These are phyloP conservation scores for Brenthis daphne DNA, from an alignment of 2,888 invertebrate species.

Conservation along the genomic window DNA sequence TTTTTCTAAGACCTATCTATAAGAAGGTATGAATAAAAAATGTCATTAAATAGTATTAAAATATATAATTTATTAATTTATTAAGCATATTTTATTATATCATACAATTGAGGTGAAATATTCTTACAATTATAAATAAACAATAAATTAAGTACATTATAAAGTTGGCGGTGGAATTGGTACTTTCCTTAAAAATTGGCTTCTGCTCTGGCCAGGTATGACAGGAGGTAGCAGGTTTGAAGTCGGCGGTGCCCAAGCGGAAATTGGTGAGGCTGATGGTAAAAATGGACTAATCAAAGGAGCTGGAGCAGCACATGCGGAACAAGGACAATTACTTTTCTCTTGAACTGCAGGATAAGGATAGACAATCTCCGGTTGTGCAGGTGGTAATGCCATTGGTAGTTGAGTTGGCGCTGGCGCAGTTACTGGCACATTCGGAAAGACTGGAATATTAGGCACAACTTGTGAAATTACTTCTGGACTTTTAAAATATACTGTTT, in stretches of 20 bases:
- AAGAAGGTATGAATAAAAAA: too few relatives aligned
- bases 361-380: constrained; percentile 3
- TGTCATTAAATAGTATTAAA: too few relatives aligned
- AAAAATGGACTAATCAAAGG: constrained; percentile 49
- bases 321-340: constrained; percentile 24
- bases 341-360: constrained; percentile 22
- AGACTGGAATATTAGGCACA: constrained; percentile 20
- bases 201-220: constrained; percentile 47
- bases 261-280: constrained; percentile 55
- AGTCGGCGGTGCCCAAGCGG: constrained; percentile 47
- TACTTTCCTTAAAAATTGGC: constrained; percentile 60
- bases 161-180: constrained; percentile 59
- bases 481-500: constrained; percentile 7
- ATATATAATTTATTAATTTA: background rate
- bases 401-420: constrained; percentile 11
- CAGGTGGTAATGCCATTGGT: background rate
- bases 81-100: background rate
- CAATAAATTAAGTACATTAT: constrained; percentile 36
- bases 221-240: constrained; percentile 51
- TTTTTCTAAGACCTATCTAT: too few relatives aligned
- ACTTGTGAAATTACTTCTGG: constrained; percentile 21
- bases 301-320: constrained; percentile 29
- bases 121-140: constrained; percentile 29
- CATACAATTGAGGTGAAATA: constrained; percentile 9
- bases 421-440: constrained; percentile 20